Evolutionary conservation across 2,888 invertebrate genomes (phyloP).

Genomic region (Troides helena): DNA sequence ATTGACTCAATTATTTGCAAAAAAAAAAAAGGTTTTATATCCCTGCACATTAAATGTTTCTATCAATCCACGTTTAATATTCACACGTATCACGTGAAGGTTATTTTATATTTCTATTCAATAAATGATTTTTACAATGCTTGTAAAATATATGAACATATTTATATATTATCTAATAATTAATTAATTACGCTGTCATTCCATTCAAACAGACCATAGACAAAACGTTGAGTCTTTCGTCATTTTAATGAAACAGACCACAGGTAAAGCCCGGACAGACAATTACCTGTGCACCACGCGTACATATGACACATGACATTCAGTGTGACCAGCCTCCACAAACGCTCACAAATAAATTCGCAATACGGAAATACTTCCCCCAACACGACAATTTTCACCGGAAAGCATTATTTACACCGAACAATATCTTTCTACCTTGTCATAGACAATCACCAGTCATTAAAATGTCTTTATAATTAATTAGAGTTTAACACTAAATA

Average conservation of each 20-base stretch:
- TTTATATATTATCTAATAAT: too few relatives aligned
- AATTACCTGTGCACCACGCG: conserved; percentile 9
- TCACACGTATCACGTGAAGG: neutral
- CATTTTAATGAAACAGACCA: too few relatives aligned
- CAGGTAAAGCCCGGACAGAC: neutral
- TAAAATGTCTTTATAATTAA: conserved; percentile 66
- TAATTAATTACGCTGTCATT: conserved; percentile 15
- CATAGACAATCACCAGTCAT: conserved; percentile 63
- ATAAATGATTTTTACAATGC: neutral
- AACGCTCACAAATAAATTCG: neutral
- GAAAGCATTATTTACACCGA: conserved; percentile 53
- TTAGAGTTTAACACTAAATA: conserved; percentile 43
- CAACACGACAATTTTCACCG: conserved; percentile 7
- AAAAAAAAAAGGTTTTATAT: too few relatives aligned
- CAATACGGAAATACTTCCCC: neutral
- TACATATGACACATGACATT: conserved; percentile 5
- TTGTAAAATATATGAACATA: conserved; percentile 12
- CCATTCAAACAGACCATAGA: neutral
- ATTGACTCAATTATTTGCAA: too few relatives aligned
- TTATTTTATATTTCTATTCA: neutral
- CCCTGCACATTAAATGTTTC: too few relatives aligned
- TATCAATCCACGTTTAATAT: too few relatives aligned
- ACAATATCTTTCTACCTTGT: conserved; percentile 69
- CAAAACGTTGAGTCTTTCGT: too few relatives aligned
- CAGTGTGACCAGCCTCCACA: neutral